phyloP scores from a whole-genome alignment of 2,113 vertebrate species.

The Ascaphus truei region DNA sequence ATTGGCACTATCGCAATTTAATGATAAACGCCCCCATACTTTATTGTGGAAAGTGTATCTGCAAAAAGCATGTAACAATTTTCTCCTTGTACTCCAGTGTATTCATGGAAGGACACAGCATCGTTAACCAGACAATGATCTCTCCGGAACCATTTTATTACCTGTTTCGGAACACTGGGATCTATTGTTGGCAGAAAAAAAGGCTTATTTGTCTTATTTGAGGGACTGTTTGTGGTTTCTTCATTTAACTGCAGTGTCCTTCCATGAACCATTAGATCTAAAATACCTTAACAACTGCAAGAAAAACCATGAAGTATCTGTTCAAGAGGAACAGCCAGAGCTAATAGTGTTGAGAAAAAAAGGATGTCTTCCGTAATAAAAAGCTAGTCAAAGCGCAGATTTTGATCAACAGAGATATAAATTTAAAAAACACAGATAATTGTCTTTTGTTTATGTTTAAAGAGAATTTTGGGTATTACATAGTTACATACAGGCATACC shows the following conservation, averaged over 20 bases:
- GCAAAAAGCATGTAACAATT: not conserved
- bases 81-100: rapidly evolving
- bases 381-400: conserved; percentile 10
- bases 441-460: not conserved
- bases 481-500: too few relatives aligned
- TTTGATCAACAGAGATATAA: conserved; percentile 1
- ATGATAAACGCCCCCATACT: too few relatives aligned
- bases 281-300: conserved; percentile 29
- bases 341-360: conserved; percentile 6
- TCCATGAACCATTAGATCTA: conserved; percentile 23
- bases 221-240: conserved; percentile 14
- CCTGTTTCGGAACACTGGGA: conserved; percentile 21
- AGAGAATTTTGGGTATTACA: too few relatives aligned
- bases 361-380: not conserved
- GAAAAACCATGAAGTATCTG: not conserved
- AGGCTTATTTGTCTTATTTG: conserved; percentile 30
- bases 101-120: not conserved
- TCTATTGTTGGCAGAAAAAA: not conserved
- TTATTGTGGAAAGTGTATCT: too few relatives aligned
- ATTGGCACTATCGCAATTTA: too few relatives aligned
- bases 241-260: conserved; percentile 1
- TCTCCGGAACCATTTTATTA: too few relatives aligned
- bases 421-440: conserved; percentile 34
- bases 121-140: not conserved
- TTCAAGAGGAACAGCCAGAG: conserved; percentile 34